A percentile compares a stretch with the other conserved stretches of the same genome.
Conservation (phyloP, 2,113 vertebrate species). For the Uropsilus gracilis region DNA sequence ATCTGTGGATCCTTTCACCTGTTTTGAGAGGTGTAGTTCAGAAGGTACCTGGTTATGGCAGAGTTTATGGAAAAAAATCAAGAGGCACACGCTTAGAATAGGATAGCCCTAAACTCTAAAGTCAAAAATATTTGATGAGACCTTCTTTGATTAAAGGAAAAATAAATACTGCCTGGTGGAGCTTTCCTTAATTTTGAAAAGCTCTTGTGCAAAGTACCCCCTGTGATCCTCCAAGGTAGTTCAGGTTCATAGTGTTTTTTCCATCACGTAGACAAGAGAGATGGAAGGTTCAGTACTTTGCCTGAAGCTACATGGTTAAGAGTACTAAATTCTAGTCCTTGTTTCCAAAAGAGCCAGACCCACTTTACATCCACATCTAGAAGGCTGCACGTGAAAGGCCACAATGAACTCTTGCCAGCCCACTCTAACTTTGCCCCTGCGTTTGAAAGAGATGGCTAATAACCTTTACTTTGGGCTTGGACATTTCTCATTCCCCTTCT, state of each 20-base stretch:
- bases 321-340: not conserved
- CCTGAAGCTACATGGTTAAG: not conserved
- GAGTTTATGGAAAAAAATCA: not conserved
- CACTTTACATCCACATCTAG: not conserved
- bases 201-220: not conserved
- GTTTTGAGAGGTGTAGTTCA: not conserved
- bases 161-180: not conserved
- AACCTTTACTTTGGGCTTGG: conserved; percentile 50
- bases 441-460: conserved; percentile 13
- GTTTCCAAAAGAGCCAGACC: conserved; percentile 8
- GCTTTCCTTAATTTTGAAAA: conserved; percentile 13
- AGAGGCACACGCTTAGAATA: not conserved
- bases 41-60: not conserved
- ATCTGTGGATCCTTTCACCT: not conserved
- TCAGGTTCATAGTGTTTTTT: not conserved
- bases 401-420: conserved; percentile 2
- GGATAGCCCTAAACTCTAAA: not conserved
- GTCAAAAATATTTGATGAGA: not conserved
- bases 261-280: not conserved
- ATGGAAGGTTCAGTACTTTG: not conserved
- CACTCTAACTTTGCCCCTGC: conserved; percentile 18
- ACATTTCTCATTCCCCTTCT: conserved; percentile 38
- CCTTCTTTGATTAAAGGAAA: conserved; percentile 16
- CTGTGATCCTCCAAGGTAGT: not conserved
- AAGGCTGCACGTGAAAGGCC: conserved; percentile 31